Percentiles rank a stretch among this genome's conserved stretches.
Evolutionary conservation across 1,140 invertebrate species (phyloP).

Genomic region (Triops longicaudatus): DNA sequence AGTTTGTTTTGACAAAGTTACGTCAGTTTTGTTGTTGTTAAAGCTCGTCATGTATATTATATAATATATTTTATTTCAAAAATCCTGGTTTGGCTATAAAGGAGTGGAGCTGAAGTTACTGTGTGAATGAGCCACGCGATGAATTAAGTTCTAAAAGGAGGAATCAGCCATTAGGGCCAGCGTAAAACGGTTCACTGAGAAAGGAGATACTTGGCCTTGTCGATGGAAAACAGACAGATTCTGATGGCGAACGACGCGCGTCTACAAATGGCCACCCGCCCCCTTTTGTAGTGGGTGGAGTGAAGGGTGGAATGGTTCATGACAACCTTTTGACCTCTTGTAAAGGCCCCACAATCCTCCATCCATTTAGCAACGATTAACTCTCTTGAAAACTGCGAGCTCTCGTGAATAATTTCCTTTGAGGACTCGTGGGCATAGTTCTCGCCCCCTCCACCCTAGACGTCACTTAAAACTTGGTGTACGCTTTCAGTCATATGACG

Average conservation of each 20-base stretch:
- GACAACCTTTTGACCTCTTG: constrained; percentile 4
- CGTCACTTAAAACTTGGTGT: too few relatives aligned
- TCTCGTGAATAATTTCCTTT: neutral
- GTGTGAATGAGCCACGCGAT: neutral
- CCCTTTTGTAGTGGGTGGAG: neutral
- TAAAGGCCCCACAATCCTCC: neutral
- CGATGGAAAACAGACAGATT: neutral
- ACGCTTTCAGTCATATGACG: too few relatives aligned
- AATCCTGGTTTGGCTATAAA: too few relatives aligned
- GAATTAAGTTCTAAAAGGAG: neutral
- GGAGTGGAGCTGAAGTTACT: too few relatives aligned
- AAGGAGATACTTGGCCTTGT: neutral
- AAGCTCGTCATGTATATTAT: too few relatives aligned
- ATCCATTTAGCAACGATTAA: constrained; percentile 12
- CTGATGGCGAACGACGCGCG: neutral
- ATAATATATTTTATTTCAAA: too few relatives aligned
- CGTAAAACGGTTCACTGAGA: neutral
- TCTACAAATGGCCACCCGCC: neutral
- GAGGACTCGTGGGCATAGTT: neutral
- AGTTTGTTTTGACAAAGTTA: too few relatives aligned
- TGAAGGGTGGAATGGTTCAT: neutral
- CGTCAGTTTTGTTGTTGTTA: too few relatives aligned
- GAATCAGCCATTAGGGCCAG: neutral
- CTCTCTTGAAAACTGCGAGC: neutral
- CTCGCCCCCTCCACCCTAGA: neutral